phyloP scores from a whole-genome alignment of 2,888 invertebrate species.

The Onthophagus sagittarius region DNA sequence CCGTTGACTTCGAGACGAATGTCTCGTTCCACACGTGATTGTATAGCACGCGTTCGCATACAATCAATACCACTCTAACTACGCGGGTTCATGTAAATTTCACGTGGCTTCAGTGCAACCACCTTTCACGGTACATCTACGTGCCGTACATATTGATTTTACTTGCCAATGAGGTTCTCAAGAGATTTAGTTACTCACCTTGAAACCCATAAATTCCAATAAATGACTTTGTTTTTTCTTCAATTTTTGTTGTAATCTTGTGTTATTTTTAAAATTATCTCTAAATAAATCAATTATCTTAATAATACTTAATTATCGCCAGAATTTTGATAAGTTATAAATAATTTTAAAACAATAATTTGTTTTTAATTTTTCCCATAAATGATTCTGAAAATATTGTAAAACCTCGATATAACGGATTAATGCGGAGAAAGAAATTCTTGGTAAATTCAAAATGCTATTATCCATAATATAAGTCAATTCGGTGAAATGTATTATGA shows the following conservation, averaged over 20 bases:
- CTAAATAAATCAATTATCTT: background rate
- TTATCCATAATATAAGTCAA: no score
- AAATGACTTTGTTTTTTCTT: no score
- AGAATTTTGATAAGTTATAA: background rate
- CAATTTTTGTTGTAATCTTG: no score
- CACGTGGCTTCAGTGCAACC: slow-evolving; percentile 36
- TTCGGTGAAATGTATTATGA: no score
- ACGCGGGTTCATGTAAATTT: slow-evolving; percentile 1
- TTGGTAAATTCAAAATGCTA: no score
- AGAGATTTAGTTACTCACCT: slow-evolving; percentile 7
- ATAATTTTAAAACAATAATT: no score
- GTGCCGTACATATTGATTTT: slow-evolving; percentile 20
- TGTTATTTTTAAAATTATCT: background rate
- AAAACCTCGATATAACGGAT: no score
- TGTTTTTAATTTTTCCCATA: no score
- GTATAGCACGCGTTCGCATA: background rate
- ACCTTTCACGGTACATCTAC: slow-evolving; percentile 17
- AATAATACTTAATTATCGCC: background rate
- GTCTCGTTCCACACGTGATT: background rate
- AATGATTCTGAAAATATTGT: no score
- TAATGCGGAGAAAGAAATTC: no score
- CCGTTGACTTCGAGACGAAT: background rate
- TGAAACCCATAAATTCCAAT: background rate
- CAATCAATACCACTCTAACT: slow-evolving; percentile 1
- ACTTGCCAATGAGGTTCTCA: slow-evolving; percentile 8